Base-by-base conservation (phyloP, 92 coral and sea anemone genomes). In the Umimayanthus kanabou region DNA sequence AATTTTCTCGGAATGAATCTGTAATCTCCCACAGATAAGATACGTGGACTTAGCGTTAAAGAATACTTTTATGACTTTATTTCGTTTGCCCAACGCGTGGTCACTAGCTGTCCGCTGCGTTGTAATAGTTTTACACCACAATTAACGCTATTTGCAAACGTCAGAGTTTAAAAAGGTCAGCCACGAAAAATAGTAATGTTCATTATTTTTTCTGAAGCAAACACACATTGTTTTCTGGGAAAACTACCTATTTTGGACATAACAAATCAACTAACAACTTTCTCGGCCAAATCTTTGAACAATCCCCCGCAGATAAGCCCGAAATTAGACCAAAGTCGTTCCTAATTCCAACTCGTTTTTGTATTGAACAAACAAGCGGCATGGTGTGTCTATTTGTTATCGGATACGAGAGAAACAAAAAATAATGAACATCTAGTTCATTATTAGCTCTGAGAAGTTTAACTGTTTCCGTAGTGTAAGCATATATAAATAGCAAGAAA, bases 281-380 rank as follows among this genome's bases (percentile, higher is more conserved):
- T 61, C 69, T 61, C 69, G 26, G 69, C 9, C 8, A 61, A 61
- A 3, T 5, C 69, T 61, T 61, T 61, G 69, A 61, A 61, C 69
- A 61, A 61, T 61, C 69, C 69, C 69, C 69, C 69, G 69, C 69
- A 61, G 69, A 61, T 61, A 61, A 61, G 26, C 69, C 69, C 26
- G 67, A 61, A 61, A 61, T 61, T 61, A 61, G 20, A 61, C 69
- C 69, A 61, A 61, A 61, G 6, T 2, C 69, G 6, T 61, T 6
- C 69, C 9, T 61, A 9, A 61, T 18, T 61, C 5, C n/a, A 61
- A 18, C 26, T 23, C 26, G 2, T 61, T 61, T 61, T 4, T 61
- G 26, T 26, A 61, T 61, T 61, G 25, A 61, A 8, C 26, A 61
- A 61, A 61, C 20, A 61, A 61, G 69, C 69, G 69, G 69, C 69